These are phyloP conservation scores for Phorcus lineatus DNA, from an alignment of 2,888 invertebrate genomes.

Conservation along the genomic window DNA sequence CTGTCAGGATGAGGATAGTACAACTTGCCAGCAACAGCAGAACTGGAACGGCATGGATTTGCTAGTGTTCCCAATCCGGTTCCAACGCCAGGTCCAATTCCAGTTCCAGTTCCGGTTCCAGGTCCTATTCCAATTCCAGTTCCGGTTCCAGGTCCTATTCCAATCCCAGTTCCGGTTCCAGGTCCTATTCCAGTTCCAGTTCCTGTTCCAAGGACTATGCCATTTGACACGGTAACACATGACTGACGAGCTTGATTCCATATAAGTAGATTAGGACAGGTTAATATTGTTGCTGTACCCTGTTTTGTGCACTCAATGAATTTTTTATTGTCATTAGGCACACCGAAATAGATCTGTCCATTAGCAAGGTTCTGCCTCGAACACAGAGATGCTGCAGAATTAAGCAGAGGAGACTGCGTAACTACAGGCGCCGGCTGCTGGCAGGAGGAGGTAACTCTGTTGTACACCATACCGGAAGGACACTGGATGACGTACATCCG, in stretches of 20 bases:
- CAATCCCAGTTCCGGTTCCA: neutral
- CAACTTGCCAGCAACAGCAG: constrained; percentile 36
- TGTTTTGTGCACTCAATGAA: constrained; percentile 63
- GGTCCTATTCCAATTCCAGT: neutral
- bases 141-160: neutral
- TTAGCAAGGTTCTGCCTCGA: constrained; percentile 48
- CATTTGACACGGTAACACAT: constrained; percentile 29
- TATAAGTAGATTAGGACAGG: constrained; percentile 51
- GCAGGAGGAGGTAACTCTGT: constrained; percentile 44
- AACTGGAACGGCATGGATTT: neutral
- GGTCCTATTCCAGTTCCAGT: no score
- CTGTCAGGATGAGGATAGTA: constrained; percentile 61
- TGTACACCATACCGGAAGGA: constrained; percentile 48
- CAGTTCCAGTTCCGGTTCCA: neutral
- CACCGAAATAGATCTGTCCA: constrained; percentile 58
- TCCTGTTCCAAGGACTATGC: no score
- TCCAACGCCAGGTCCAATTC: neutral
- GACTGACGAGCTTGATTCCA: constrained; percentile 62
- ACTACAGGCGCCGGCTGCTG: neutral
- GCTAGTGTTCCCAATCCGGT: neutral
- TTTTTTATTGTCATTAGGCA: constrained; percentile 43
- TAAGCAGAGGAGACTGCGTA: constrained; percentile 1
- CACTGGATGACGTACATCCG: constrained; percentile 59
- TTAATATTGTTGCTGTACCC: constrained; percentile 51
- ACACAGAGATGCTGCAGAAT: constrained; percentile 50